A percentile compares a stretch with the other conserved stretches of the same genome.
Conservation (phyloP, 2,113 vertebrate species). For the Alaudala cheleensis region DNA sequence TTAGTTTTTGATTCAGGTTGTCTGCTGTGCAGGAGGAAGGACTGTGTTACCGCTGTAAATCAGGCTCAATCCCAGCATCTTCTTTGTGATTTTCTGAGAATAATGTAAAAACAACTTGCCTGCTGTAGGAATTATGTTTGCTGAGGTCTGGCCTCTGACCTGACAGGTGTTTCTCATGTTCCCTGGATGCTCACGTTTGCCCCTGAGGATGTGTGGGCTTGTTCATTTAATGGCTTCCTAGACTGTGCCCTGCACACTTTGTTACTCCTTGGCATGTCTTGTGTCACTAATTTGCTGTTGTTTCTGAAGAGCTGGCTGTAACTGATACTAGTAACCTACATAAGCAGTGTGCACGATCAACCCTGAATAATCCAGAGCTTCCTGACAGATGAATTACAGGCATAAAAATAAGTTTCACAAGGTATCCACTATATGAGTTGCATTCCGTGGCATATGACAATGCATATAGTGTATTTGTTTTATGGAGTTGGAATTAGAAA, state of each 20-base stretch:
- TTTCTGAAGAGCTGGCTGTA: neutral
- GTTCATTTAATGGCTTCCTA: neutral
- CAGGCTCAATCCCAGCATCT: neutral
- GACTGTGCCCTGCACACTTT: neutral
- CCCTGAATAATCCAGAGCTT: neutral
- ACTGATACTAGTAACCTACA: neutral
- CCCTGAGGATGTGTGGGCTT: neutral
- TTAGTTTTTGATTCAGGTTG: neutral
- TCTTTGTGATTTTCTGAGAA: neutral
- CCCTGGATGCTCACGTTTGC: fast-evolving
- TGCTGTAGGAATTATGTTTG: neutral
- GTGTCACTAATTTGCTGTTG: neutral
- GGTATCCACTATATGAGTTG: fast-evolving
- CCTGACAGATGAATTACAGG: neutral
- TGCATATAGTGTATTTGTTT: neutral
- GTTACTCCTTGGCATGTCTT: neutral
- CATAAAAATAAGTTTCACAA: neutral
- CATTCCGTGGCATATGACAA: neutral
- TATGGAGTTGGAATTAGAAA: neutral
- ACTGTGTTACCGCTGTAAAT: neutral
- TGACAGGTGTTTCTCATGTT: neutral
- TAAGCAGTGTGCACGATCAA: neutral
- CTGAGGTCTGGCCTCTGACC: neutral
- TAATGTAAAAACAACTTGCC: neutral
- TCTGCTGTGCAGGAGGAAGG: neutral